These are phyloP conservation scores for Actinernus sp. DNA, from an alignment of 92 coral and sea anemone species.

Conservation along the genomic window DNA sequence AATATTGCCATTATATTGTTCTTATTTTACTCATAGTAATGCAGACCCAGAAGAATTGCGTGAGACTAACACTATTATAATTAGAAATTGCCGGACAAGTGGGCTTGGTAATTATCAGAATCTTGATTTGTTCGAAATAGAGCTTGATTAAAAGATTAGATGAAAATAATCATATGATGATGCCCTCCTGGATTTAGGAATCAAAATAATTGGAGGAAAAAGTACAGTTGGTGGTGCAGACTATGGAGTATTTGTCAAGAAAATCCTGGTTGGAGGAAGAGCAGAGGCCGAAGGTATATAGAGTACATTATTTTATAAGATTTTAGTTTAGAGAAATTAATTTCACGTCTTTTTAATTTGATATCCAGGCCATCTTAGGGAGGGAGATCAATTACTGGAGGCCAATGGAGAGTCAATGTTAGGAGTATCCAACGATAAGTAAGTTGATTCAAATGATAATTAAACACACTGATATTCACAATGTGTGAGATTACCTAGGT, in stretches of 20 bases:
- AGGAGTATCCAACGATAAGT: slow-evolving; percentile 90
- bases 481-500: too few relatives aligned
- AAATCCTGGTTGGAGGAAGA: slow-evolving; percentile 84
- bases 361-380: slow-evolving; percentile 69
- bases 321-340: too few relatives aligned
- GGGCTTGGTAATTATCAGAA: slow-evolving; percentile 73
- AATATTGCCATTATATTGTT: background rate
- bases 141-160: background rate
- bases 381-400: slow-evolving; percentile 91
- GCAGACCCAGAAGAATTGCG: slow-evolving; percentile 8
- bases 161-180: background rate
- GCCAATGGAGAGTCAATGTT: slow-evolving; percentile 85
- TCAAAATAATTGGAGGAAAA: slow-evolving; percentile 95
- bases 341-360: background rate
- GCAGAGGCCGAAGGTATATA: slow-evolving; percentile 90
- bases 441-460: too few relatives aligned
- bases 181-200: slow-evolving; percentile 69
- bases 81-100: slow-evolving; percentile 69
- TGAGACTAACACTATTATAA: slow-evolving; percentile 61
- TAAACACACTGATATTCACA: too few relatives aligned
- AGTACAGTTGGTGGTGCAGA: slow-evolving; percentile 82
- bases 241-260: slow-evolving; percentile 98
- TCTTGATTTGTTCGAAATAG: too few relatives aligned
- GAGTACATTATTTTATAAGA: too few relatives aligned
- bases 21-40: background rate